These are phyloP conservation scores for Trichogramma evanescens DNA, from an alignment of 2,888 invertebrate species.

Conservation along the genomic window DNA sequence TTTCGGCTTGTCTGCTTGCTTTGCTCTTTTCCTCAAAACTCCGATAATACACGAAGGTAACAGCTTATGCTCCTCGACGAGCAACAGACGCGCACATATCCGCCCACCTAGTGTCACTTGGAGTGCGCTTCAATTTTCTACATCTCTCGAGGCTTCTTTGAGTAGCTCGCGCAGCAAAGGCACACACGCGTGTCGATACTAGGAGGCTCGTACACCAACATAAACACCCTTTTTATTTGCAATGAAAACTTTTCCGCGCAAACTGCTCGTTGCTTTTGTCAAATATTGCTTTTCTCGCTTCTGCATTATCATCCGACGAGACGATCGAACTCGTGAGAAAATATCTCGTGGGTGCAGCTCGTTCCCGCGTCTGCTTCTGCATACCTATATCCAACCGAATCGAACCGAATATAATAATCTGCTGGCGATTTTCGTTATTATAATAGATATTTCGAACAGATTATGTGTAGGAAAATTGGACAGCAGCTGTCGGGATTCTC, in stretches of 20 bases:
- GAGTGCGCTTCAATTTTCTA: constrained; percentile 25
- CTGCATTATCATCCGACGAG: too few relatives aligned
- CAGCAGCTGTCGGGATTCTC: too few relatives aligned
- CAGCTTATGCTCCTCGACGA: too few relatives aligned
- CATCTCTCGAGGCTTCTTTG: constrained; percentile 13
- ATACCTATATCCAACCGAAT: too few relatives aligned
- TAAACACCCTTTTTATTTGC: constrained; percentile 12
- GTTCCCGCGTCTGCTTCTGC: too few relatives aligned
- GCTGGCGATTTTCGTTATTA: too few relatives aligned
- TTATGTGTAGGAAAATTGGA: too few relatives aligned
- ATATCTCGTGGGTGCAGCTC: too few relatives aligned
- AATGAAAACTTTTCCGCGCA: constrained; percentile 15
- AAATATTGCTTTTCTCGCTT: constrained; percentile 1
- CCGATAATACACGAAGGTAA: neutral
- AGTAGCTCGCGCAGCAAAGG: neutral
- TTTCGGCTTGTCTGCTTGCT: constrained; percentile 24
- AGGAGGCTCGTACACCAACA: too few relatives aligned
- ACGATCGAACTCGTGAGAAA: too few relatives aligned
- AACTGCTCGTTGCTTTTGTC: constrained; percentile 6
- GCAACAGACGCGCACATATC: constrained; percentile 24
- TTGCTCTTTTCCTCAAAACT: constrained; percentile 25
- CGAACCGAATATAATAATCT: too few relatives aligned
- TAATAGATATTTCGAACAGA: too few relatives aligned
- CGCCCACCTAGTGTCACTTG: constrained; percentile 36
- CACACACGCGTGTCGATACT: constrained; percentile 7